Evolutionary conservation across 2,888 invertebrate species (phyloP), one percentile per base, ranked within the genome.

Genomic region (Troides helena): DNA sequence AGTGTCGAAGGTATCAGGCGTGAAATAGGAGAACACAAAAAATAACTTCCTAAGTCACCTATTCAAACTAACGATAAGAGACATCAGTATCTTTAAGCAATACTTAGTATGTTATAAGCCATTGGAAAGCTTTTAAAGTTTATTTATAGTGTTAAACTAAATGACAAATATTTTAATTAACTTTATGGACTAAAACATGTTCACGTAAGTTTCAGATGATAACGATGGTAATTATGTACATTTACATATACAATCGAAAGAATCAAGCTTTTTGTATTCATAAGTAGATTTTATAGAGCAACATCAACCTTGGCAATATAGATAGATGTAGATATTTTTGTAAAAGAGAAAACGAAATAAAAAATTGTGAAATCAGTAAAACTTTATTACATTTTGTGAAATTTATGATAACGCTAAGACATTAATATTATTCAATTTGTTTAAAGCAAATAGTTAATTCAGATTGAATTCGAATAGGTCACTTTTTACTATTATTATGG

Each of bases 331-430:
- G 62, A 62, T 67, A 61, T 50, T 61, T 56, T 56, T 62, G 18
- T 46, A 63, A 62, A 58, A 62, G 62, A 62, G 62, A 67, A 67
- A 67, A 62, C 62, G 17, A 62, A 53, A 67, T 23, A 17, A 21
- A 36, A 53, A 12, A 61, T 30, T 25, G 18, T 25, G 17, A 30
- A 62, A 62, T 43, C 18, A 30, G 53, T 62, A 58, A 25, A 62
- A 46, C 25, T 23, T 62, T 67, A 4, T n/a, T n/a, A 21, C 61
- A 62, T 57, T 39, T 12, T 66, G 58, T 58, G 65, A 66, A 69
- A 21, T 62, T 58, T 30, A 58, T 65, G 57, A 58, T 46, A 58
- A 50, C 62, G 30, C 50, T 50, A 46, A 43, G 46, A 65, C 65
- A 21, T 57, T 57, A 17, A 61, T 59, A 36, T 50, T 60, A 60